Evolutionary conservation across 2,888 invertebrate species (phyloP).

Genomic region (Drosophila pseudotakahashii): DNA sequence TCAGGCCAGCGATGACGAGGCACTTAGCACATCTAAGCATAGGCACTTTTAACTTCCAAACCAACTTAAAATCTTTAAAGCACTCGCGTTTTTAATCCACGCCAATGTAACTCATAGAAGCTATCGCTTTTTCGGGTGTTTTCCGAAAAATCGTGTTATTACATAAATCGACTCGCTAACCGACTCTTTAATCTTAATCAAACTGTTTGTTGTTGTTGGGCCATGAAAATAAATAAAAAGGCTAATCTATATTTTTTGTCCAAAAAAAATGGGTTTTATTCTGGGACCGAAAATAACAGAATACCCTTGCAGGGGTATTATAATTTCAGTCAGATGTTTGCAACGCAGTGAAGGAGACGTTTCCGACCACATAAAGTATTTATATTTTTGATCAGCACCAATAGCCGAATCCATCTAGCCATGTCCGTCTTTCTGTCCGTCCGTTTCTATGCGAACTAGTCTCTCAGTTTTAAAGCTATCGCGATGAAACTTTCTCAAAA

Average conservation of each 20-base stretch:
- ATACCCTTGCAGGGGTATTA: too few species aligned
- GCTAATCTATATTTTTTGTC: conserved; percentile 60
- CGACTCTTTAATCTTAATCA: conserved; percentile 32
- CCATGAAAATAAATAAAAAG: conserved; percentile 51
- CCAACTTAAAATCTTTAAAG: conserved; percentile 1
- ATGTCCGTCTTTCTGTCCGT: too few species aligned
- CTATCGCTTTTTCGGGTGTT: conserved; percentile 7
- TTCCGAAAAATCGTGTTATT: background rate
- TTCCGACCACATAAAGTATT: too few species aligned
- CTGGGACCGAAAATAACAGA: background rate
- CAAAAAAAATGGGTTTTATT: conserved; percentile 1
- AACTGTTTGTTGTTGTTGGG: conserved; percentile 57
- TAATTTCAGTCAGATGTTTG: too few species aligned
- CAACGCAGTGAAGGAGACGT: too few species aligned
- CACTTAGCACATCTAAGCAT: conserved; percentile 1
- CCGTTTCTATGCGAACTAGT: too few species aligned
- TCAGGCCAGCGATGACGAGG: conserved; percentile 23
- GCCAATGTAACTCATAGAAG: background rate
- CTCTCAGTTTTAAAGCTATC: too few species aligned
- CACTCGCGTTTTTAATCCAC: conserved; percentile 4
- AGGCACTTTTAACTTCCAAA: conserved; percentile 12
- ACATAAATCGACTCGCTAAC: conserved; percentile 6
- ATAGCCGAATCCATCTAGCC: too few species aligned
- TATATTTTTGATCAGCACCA: too few species aligned
- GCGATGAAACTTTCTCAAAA: too few species aligned